A percentile compares a stretch with the other conserved stretches of the same genome.
Conservation (phyloP, 2,113 vertebrate species). For the Phyllostomus hastatus region DNA sequence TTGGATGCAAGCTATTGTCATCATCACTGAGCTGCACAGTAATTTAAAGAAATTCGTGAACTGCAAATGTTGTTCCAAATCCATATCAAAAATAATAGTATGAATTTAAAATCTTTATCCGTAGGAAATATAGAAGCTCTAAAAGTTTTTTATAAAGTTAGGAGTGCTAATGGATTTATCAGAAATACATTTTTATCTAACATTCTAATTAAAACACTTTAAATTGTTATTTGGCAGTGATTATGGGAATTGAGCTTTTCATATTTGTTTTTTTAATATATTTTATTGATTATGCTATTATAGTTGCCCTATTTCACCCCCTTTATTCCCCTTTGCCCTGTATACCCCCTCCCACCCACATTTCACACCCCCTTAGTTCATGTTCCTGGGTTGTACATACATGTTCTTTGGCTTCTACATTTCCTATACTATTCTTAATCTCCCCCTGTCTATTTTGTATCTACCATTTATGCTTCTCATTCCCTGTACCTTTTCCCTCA, state of each 20-base stretch:
- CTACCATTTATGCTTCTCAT: too few species aligned
- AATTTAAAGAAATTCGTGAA: conserved; percentile 1
- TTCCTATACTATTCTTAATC: too few species aligned
- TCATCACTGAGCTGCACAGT: neutral
- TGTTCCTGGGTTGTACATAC: too few species aligned
- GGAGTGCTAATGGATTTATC: neutral
- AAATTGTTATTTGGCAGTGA: neutral
- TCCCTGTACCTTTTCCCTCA: too few species aligned
- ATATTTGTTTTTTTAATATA: neutral
- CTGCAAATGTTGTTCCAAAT: neutral
- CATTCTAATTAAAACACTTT: neutral
- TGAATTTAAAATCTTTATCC: conserved; percentile 36
- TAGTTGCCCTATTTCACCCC: too few species aligned
- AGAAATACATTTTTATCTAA: neutral
- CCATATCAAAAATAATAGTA: neutral
- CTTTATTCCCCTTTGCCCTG: too few species aligned
- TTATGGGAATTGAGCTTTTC: neutral
- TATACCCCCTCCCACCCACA: too few species aligned
- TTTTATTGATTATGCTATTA: too few species aligned
- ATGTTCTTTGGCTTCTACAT: too few species aligned
- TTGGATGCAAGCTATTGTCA: neutral
- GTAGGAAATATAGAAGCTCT: neutral
- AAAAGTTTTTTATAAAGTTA: conserved; percentile 24
- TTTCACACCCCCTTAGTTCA: too few species aligned
- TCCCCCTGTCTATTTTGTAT: too few species aligned